phyloP scores from a whole-genome alignment of 2,888 invertebrate genomes.

The Perizoma affinitatum region DNA sequence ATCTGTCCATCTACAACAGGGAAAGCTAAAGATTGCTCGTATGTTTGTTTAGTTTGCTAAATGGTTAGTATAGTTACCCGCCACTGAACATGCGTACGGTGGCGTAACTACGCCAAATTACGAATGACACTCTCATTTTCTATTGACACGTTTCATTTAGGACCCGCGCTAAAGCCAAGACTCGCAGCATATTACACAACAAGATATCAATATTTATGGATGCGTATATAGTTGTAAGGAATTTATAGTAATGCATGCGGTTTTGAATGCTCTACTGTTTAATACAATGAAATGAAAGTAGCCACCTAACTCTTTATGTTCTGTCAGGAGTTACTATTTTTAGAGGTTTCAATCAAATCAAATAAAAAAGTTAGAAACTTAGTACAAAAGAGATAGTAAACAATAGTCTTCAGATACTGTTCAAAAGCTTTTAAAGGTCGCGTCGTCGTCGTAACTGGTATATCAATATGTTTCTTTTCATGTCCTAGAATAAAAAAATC shows the following conservation, averaged over 20 bases:
- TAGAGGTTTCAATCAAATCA: too few relatives aligned
- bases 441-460: too few relatives aligned
- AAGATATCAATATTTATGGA: slow-evolving; percentile 26
- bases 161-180: slow-evolving; percentile 37
- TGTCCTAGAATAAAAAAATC: too few relatives aligned
- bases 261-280: neutral
- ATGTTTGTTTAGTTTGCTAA: slow-evolving; percentile 59
- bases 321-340: too few relatives aligned
- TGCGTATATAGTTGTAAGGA: slow-evolving; percentile 23
- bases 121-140: slow-evolving; percentile 71
- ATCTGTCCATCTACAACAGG: slow-evolving; percentile 53
- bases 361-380: too few relatives aligned
- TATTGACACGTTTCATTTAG: slow-evolving; percentile 59
- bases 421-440: too few relatives aligned
- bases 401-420: too few relatives aligned
- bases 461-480: too few relatives aligned
- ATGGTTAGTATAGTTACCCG: slow-evolving; percentile 60
- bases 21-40: slow-evolving; percentile 65
- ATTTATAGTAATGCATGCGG: slow-evolving; percentile 1
- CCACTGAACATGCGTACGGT: slow-evolving; percentile 44
- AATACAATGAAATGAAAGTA: neutral
- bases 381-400: too few relatives aligned
- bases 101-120: slow-evolving; percentile 64
- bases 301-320: too few relatives aligned
- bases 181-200: slow-evolving; percentile 43